These are phyloP conservation scores for Ormyrus nitidulus DNA, from an alignment of 2,888 invertebrate genomes.

Conservation along the genomic window DNA sequence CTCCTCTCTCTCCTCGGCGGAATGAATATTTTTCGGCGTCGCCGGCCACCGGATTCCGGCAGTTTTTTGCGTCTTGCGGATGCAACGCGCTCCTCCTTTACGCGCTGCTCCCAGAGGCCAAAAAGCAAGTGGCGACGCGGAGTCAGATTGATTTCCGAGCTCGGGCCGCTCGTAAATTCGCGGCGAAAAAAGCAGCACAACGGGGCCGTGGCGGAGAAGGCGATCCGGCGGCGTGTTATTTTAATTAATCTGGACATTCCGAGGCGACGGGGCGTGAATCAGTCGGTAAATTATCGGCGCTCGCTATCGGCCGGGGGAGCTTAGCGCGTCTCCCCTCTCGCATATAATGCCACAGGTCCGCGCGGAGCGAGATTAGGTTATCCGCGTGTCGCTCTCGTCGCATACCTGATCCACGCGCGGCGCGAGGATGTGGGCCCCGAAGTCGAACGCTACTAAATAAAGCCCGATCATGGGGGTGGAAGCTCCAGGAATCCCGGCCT, in stretches of 20 bases:
- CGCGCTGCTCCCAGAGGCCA: too few species aligned
- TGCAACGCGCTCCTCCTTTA: neutral
- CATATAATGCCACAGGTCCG: constrained; percentile 9
- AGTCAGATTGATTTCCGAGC: constrained; percentile 48
- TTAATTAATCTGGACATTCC: constrained; percentile 65
- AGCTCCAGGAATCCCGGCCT: neutral
- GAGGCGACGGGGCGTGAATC: constrained; percentile 66
- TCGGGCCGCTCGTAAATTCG: constrained; percentile 41
- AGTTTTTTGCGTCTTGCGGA: neutral
- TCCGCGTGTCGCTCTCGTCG: constrained; percentile 2
- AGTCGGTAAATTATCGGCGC: constrained; percentile 70
- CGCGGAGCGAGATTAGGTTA: constrained; percentile 48
- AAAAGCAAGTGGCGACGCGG: constrained; percentile 29
- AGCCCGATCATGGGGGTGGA: constrained; percentile 51
- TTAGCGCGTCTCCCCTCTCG: constrained; percentile 1
- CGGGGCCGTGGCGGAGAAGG: neutral
- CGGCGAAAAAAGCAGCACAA: neutral
- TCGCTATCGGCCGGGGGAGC: constrained; percentile 63
- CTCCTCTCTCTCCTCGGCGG: neutral
- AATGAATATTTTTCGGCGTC: constrained; percentile 43
- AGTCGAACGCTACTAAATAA: constrained; percentile 41
- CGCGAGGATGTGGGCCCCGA: constrained; percentile 27
- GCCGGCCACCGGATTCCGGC: constrained; percentile 29
- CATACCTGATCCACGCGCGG: constrained; percentile 17
- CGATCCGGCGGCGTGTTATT: constrained; percentile 58